Evolutionary conservation across 1,140 invertebrate genomes (phyloP).

Genomic region (Drosophila cardini): DNA sequence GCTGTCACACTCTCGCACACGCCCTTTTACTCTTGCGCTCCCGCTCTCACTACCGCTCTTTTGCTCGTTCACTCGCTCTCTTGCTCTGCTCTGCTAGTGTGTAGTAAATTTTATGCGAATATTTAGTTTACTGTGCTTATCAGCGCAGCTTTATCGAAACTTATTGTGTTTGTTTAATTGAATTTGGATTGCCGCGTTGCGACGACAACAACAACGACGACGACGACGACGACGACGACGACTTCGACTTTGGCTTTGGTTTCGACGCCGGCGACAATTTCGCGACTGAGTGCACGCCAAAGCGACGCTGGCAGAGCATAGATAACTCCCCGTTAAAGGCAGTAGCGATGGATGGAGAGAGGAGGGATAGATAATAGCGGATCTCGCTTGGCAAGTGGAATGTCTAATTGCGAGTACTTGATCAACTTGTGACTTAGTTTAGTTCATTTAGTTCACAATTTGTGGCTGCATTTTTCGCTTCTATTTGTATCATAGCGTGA

Average conservation of each 20-base stretch:
- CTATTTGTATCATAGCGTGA: conserved; percentile 7
- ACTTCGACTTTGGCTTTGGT: conserved; percentile 1
- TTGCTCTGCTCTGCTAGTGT: conserved; percentile 14
- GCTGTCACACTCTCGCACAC: conserved; percentile 29
- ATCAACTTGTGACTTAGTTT: conserved; percentile 77
- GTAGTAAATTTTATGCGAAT: conserved; percentile 81
- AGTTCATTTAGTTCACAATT: conserved; percentile 70
- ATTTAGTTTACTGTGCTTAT: conserved; percentile 81
- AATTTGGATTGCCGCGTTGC: conserved; percentile 79
- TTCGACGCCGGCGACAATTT: conserved; percentile 67
- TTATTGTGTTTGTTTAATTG: conserved; percentile 85
- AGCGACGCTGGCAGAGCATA: conserved; percentile 50
- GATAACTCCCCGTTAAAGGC: conserved; percentile 46
- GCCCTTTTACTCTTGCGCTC: conserved; percentile 1
- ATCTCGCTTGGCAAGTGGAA: conserved; percentile 23
- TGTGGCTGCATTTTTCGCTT: conserved; percentile 14
- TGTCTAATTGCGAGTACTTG: conserved; percentile 75
- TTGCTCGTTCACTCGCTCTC: neutral
- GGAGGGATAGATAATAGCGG: neutral
- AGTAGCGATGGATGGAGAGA: neutral
- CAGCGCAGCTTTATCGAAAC: conserved; percentile 82
- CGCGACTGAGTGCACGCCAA: conserved; percentile 67
- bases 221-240: conserved; percentile 17
- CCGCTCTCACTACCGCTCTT: neutral
- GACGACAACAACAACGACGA: too few relatives aligned